Evolutionary conservation across 64 coral and sea anemone species (phyloP), one percentile per base, ranked within the genome.

Genomic region (Porites australiensis): DNA sequence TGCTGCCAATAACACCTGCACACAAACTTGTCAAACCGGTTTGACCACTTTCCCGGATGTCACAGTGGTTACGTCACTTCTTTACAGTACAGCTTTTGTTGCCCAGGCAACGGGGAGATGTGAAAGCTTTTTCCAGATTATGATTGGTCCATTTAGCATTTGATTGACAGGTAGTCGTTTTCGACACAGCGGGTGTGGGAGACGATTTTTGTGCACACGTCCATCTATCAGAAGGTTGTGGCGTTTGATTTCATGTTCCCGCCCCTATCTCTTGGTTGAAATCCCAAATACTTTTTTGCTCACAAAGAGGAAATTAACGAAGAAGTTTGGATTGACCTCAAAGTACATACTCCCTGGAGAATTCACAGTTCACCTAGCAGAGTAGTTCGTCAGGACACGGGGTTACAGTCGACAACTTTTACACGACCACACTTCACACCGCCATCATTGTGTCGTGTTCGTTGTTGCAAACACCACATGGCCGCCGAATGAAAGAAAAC

Each of bases 221-320:
- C 90, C 86, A 81, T 92, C 91, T 79, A 93, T 93, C 91, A 93
- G 90, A 77, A 73, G 91, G 91, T 93, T 87, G 91, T 87, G 91
- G 91, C 91, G 91, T 93, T 93, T 93, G 91, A 93, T 93, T 93
- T 93, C 82, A 87, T 76, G 85, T 93, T 93, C 91, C 91, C 91
- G 91, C 91, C 91, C 91, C 91, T 93, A 70, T 63, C 82, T 85
- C 82, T 93, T 93, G 85, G 82, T 93, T 77, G 85, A 93, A 93
- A 93, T 87, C 85, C 73, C 83, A 85, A 64, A 79, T 67, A 87
- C 82, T 87, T 93, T 93, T 78, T 62, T 85, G 91, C 63, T 93
- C 48, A 50, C 44, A 86, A 74, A 93, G 73, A 87, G 82, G 73
- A 75, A 87, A 93, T 81, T 64, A 93, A 77, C 21, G 65, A 44